These are phyloP conservation scores for Grantiella picta DNA, from an alignment of 2,113 vertebrate genomes.

Conservation along the genomic window DNA sequence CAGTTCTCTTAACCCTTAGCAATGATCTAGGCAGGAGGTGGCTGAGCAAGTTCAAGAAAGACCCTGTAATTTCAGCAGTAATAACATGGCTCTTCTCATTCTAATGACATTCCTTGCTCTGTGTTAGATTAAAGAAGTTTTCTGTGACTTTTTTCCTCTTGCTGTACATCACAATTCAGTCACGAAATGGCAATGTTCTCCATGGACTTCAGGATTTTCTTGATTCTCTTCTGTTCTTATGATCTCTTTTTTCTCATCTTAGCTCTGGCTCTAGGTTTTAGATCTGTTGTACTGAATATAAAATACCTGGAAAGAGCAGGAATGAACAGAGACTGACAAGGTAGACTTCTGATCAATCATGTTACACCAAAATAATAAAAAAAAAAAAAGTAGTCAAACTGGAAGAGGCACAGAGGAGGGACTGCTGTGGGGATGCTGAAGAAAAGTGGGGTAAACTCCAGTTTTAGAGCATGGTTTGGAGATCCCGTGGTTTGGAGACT, in stretches of 20 bases:
- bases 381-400: background rate
- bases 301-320: background rate
- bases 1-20: background rate
- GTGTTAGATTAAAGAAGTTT: background rate
- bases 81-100: background rate
- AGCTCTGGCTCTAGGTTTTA: background rate
- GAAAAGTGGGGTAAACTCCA: background rate
- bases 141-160: background rate
- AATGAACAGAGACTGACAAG: background rate
- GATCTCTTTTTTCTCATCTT: background rate
- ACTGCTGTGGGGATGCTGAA: background rate
- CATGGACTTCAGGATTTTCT: background rate
- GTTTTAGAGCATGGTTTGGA: background rate
- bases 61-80: background rate
- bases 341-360: background rate
- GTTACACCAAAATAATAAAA: background rate
- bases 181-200: background rate
- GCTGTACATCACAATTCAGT: background rate
- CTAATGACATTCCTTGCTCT: background rate
- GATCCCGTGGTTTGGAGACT: background rate
- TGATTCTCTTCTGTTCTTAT: background rate
- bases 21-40: background rate
- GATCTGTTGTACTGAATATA: background rate
- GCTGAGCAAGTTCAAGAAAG: background rate
- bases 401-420: background rate